Evolutionary conservation across 1,140 invertebrate species (phyloP).

Genomic region (Sitophilus oryzae): DNA sequence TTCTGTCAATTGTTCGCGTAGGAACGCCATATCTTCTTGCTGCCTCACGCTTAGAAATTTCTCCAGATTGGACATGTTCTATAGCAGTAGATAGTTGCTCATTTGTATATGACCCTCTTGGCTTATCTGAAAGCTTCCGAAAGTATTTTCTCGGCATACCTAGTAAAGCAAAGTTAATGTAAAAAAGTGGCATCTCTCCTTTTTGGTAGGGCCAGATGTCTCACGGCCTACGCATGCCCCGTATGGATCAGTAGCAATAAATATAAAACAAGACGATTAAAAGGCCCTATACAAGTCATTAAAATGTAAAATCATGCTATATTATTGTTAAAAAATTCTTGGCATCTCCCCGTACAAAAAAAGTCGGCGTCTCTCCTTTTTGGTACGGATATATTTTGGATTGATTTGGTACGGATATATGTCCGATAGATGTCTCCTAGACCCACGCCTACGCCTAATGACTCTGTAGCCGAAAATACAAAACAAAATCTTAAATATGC

Average conservation of each 20-base stretch:
- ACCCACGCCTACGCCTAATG: neutral
- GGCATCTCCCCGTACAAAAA: constrained; percentile 1
- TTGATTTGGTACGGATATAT: too few species aligned
- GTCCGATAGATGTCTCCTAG: neutral
- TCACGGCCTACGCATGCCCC: too few species aligned
- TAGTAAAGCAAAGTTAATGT: too few species aligned
- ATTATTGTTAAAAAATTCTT: neutral
- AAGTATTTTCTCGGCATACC: constrained; percentile 13
- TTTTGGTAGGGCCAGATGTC: too few species aligned
- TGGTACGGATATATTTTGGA: too few species aligned
- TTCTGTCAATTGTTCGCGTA: neutral
- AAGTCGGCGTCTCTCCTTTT: constrained; percentile 1
- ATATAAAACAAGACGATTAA: constrained; percentile 1
- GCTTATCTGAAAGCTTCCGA: neutral
- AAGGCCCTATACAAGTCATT: too few species aligned
- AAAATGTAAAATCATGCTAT: too few species aligned
- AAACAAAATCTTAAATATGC: constrained; percentile 2
- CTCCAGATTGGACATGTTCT: neutral
- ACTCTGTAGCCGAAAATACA: constrained; percentile 4
- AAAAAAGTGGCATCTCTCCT: constrained; percentile 2
- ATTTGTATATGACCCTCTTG: neutral
- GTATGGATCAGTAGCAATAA: neutral
- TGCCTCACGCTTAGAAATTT: constrained; percentile 3
- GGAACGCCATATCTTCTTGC: constrained; percentile 6
- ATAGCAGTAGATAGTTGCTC: constrained; percentile 6